Base-by-base conservation (phyloP, 2,888 invertebrate species). In the Melieria crassipennis region DNA sequence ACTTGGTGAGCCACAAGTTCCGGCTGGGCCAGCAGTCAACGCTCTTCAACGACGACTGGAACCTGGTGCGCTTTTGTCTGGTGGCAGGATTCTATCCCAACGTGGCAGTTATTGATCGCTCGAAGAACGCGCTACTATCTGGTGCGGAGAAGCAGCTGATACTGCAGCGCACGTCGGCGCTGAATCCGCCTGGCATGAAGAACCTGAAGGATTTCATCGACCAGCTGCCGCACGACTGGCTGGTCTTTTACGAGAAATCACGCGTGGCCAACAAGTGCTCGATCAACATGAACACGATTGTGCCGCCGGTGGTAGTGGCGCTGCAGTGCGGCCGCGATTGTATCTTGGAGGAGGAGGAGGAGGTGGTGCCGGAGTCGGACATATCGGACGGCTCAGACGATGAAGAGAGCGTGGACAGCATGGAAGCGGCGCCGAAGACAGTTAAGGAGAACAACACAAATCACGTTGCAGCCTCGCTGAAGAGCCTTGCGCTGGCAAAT, bases 51-150 rank as follows among this genome's bases (percentile, higher is more conserved):
- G 57, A 72, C 1, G 79, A 85, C 46, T 96, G 96, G 96, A 92
- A 95, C 10, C 91, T 98, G 69, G 92, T 99, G 0, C 98, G 98
- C 83, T 94, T 95, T 0, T 95, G 95, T 3, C 88, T 98, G 48
- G 91, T 92, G 45, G 94, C 94, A 4, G 98, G 98, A 0, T 89
- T 95, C 72, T 98, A 98, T 87, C 98, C 99, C 0, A 94, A 95
- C 78, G 86, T 98, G 58, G 93, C 94, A 16, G 89, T 92, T 30
- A 91, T 93, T 1, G 92, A 93, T 82, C 87, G 92, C 11, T 89
- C 90, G 42, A 89, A 90, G 45, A 85, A 87, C 11, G 89, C 90
- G 3, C 83, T 94, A 10, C 87, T 92, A 16, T 92, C 93, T 6
- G 90, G 91, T 80, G 92, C 89, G 11, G 90, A 90, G 75, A 87